Evolutionary conservation across 2,888 invertebrate species (phyloP).

Genomic region (Drosophila histrio): DNA sequence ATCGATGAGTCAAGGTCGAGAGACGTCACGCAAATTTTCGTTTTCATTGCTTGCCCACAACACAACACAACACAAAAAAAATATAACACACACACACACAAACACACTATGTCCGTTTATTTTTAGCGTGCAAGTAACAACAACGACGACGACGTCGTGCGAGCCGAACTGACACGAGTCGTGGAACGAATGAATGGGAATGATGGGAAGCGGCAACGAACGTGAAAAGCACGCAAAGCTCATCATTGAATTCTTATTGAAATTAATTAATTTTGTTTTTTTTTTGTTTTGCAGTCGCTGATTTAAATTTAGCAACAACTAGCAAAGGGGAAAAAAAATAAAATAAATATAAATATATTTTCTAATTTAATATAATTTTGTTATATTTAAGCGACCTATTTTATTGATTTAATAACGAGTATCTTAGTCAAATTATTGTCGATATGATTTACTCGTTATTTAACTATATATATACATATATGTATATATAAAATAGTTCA

Average conservation of each 20-base stretch:
- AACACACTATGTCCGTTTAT: conserved; percentile 55
- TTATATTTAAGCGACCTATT: too few species aligned
- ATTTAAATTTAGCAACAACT: conserved; percentile 20
- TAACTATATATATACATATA: too few species aligned
- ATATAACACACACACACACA: conserved; percentile 1
- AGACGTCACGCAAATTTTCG: conserved; percentile 83
- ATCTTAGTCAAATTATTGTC: too few species aligned
- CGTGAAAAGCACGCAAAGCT: conserved; percentile 31
- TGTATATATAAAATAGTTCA: too few species aligned
- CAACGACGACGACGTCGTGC: conserved; percentile 32
- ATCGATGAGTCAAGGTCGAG: conserved; percentile 84
- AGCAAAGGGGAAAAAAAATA: background rate
- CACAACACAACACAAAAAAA: conserved; percentile 28
- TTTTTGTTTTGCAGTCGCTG: conserved; percentile 22
- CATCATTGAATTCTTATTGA: conserved; percentile 25
- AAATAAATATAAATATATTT: background rate
- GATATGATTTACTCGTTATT: too few species aligned
- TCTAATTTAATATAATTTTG: background rate
- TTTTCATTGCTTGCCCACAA: conserved; percentile 80
- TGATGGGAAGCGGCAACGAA: conserved; percentile 48
- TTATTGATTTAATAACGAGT: too few species aligned
- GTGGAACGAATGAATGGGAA: conserved; percentile 54
- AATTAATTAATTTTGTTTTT: conserved; percentile 26
- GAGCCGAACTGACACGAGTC: conserved; percentile 35
- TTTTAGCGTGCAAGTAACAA: conserved; percentile 55